These are phyloP conservation scores for Lasiurus borealis DNA, from an alignment of 2,113 vertebrate species.

Conservation along the genomic window DNA sequence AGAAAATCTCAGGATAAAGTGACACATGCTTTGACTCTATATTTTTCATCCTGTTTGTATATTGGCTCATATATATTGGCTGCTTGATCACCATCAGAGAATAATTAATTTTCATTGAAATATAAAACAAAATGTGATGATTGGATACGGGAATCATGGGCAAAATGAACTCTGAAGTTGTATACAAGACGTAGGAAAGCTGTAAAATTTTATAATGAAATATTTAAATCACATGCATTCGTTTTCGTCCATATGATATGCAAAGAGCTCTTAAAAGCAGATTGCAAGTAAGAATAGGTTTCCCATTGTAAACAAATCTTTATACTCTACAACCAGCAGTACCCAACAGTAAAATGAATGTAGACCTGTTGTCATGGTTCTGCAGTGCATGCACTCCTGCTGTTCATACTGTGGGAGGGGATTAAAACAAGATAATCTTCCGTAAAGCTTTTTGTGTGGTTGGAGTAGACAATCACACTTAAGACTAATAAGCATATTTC, in stretches of 20 bases:
- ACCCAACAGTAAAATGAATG: neutral
- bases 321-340: neutral
- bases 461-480: neutral
- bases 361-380: neutral
- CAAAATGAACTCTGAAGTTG: neutral
- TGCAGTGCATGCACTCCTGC: neutral
- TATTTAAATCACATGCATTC: neutral
- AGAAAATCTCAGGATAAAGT: neutral
- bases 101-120: slow-evolving; percentile 47
- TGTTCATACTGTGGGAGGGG: neutral
- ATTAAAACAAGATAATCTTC: neutral
- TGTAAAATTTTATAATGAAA: slow-evolving; percentile 30
- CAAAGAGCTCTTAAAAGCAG: slow-evolving; percentile 51
- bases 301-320: neutral
- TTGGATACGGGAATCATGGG: neutral
- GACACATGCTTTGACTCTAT: neutral
- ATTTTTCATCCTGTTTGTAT: neutral
- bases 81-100: slow-evolving; percentile 33
- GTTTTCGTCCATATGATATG: slow-evolving; percentile 31
- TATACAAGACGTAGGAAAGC: neutral
- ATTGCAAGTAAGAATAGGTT: slow-evolving; percentile 34
- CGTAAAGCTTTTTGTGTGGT: neutral
- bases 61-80: neutral
- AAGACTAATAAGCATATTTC: slow-evolving; percentile 25
- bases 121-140: neutral